Evolutionary conservation across 2,888 invertebrate genomes (phyloP).

Genomic region (Aspidiotus rigidus): DNA sequence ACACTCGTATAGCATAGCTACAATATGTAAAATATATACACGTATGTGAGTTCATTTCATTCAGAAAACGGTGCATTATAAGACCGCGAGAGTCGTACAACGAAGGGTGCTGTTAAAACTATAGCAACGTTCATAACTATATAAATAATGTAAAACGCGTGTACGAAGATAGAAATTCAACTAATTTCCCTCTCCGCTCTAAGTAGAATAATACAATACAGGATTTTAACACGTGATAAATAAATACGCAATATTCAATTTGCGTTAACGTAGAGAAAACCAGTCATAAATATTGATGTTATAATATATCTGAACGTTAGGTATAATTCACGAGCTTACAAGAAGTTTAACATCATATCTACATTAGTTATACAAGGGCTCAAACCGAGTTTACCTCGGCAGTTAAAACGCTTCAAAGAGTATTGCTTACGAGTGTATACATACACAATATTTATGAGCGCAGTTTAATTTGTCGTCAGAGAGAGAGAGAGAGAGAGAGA

Average conservation of each 20-base stretch:
- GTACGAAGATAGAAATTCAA: background rate
- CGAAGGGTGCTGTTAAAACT: conserved; percentile 20
- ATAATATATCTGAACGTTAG: conserved; percentile 14
- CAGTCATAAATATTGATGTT: conserved; percentile 32
- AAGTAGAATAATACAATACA: background rate
- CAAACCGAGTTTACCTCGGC: conserved; percentile 12
- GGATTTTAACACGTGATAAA: conserved; percentile 32
- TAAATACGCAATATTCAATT: conserved; percentile 29
- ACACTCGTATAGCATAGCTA: background rate
- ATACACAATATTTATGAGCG: conserved; percentile 18
- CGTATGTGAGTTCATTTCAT: background rate
- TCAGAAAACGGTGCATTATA: background rate
- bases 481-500: background rate
- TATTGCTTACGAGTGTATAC: too few species aligned
- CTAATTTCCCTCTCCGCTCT: conserved; percentile 22
- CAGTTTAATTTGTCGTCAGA: conserved; percentile 29
- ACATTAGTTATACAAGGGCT: conserved; percentile 27
- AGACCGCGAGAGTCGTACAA: conserved; percentile 27
- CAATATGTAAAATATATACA: background rate
- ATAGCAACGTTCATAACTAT: background rate
- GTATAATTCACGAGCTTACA: conserved; percentile 32
- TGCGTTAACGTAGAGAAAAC: conserved; percentile 17
- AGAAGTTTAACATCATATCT: conserved; percentile 33
- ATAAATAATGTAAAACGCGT: background rate
- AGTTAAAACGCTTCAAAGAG: conserved; percentile 24